Evolutionary conservation across 2,888 invertebrate species (phyloP).

Genomic region (Monopis laevigella): DNA sequence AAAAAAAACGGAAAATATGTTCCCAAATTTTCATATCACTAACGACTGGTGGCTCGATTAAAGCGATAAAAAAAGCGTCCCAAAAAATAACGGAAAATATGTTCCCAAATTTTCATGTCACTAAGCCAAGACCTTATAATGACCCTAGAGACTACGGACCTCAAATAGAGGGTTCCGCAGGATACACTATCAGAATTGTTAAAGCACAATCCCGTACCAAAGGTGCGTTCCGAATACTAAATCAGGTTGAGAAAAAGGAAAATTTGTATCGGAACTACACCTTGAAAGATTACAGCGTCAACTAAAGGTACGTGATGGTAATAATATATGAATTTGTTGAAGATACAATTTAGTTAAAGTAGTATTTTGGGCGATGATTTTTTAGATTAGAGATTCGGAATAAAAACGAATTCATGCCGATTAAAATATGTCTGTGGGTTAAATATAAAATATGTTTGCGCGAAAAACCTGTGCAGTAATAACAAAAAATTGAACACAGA

Average conservation of each 20-base stretch:
- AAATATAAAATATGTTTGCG: too few relatives aligned
- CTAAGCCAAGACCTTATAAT: constrained; percentile 1
- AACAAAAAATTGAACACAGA: too few relatives aligned
- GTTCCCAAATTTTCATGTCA: constrained; percentile 3
- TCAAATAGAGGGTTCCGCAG: constrained; percentile 3
- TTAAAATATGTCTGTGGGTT: too few relatives aligned
- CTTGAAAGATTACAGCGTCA: constrained; percentile 12
- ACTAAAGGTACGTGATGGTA: constrained; percentile 10
- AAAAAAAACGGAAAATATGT: neutral
- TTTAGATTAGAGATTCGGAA: too few relatives aligned
- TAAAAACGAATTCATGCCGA: too few relatives aligned
- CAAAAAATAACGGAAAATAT: neutral
- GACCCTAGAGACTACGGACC: constrained; percentile 10
- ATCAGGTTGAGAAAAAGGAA: neutral
- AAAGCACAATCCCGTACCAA: constrained; percentile 7
- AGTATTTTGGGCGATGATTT: too few relatives aligned
- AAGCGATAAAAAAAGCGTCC: too few relatives aligned
- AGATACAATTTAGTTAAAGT: too few relatives aligned
- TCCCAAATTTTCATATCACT: constrained; percentile 1
- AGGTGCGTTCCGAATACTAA: constrained; percentile 9
- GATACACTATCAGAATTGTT: constrained; percentile 6
- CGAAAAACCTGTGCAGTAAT: too few relatives aligned
- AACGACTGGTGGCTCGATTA: too few relatives aligned
- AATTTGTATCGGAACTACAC: constrained; percentile 6
- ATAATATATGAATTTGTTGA: too few relatives aligned